A percentile compares a stretch with the other conserved stretches of the same genome.
These are phyloP conservation scores for Aramus guarauna DNA, from an alignment of 2,113 vertebrate genomes.

Conservation along the genomic window DNA sequence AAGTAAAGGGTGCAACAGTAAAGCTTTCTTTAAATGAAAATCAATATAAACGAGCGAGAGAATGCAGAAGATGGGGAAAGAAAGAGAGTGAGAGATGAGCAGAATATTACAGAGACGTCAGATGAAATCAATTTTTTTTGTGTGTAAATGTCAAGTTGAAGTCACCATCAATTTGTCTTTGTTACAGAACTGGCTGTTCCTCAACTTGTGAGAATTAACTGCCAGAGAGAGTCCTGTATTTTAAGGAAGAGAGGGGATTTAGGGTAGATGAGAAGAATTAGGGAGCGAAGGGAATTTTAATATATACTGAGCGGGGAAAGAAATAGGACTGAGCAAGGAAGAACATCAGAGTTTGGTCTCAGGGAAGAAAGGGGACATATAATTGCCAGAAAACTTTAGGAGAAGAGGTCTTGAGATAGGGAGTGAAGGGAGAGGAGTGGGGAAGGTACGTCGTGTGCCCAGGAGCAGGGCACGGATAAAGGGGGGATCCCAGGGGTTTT, in stretches of 20 bases:
- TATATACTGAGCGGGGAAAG: background rate
- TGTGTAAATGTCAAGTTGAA: slow-evolving; percentile 66
- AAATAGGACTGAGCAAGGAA: background rate
- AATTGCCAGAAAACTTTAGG: background rate
- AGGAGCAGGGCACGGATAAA: background rate
- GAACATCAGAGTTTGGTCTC: background rate
- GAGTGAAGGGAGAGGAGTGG: background rate
- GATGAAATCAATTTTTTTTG: slow-evolving; percentile 55
- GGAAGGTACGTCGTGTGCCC: background rate
- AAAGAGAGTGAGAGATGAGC: slow-evolving; percentile 21
- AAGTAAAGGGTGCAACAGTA: slow-evolving; percentile 19
- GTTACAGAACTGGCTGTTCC: slow-evolving; percentile 62
- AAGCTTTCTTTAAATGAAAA: slow-evolving; percentile 46
- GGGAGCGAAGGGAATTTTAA: background rate
- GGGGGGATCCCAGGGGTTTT: background rate
- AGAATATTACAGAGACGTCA: slow-evolving; percentile 61
- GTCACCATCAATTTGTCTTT: slow-evolving; percentile 66
- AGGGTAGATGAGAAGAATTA: slow-evolving; percentile 11
- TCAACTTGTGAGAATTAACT: slow-evolving; percentile 50
- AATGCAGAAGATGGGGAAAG: slow-evolving; percentile 8
- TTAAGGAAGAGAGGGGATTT: slow-evolving; percentile 24
- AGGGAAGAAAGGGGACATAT: background rate
- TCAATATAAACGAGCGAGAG: slow-evolving; percentile 36
- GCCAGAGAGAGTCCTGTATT: slow-evolving; percentile 13
- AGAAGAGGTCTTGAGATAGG: background rate